Evolutionary conservation across 2,888 invertebrate species (phyloP), one percentile per base, ranked within the genome.

Genomic region (Pristionchus mayeri): DNA sequence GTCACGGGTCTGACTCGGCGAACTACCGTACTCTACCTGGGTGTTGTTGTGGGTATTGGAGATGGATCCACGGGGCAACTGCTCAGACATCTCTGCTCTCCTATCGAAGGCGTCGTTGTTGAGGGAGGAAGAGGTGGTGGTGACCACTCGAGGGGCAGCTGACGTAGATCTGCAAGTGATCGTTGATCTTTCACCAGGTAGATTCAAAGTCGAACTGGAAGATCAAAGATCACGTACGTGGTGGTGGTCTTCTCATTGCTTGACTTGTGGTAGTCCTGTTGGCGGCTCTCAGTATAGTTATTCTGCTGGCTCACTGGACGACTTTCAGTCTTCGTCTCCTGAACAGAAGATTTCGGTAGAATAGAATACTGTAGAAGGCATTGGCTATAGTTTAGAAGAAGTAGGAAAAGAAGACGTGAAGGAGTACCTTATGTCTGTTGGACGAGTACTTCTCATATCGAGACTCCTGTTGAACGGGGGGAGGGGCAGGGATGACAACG

Each of bases 31-130:
- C 7, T 34, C 63, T 37, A 89, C 89, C 87, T 90, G 85, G 1
- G 91, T 89, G 81, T 91, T 89, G 57, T 87, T 88, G 44, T 89
- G 88, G 37, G 91, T 91, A 85, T 91, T 91, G 80, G 88, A 87
- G 50, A 91, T 67, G 27, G 86, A 84, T 84, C 91, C 91, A 11
- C 85, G 84, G 3, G 90, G 90, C 13, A 91, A 86, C 16, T 81
- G 81, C 84, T 91, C 90, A 57, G 84, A 86, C 91, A 90, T 90
- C 67, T 90, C 90, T 16, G 88, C 87, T 76, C 84, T 85, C 67
- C 87, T 87, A 81, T 88, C 87, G 86, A 88, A 88, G 18, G 87
- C 88, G 81, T 88, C 88, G 63, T 87, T 86, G 60, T 24, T 57
- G 9, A 60, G 24, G 30, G 50, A 50, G 24, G 78, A 50, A 30